These are phyloP conservation scores for Charanyca ferruginea DNA, from an alignment of 2,888 invertebrate species.

Conservation along the genomic window DNA sequence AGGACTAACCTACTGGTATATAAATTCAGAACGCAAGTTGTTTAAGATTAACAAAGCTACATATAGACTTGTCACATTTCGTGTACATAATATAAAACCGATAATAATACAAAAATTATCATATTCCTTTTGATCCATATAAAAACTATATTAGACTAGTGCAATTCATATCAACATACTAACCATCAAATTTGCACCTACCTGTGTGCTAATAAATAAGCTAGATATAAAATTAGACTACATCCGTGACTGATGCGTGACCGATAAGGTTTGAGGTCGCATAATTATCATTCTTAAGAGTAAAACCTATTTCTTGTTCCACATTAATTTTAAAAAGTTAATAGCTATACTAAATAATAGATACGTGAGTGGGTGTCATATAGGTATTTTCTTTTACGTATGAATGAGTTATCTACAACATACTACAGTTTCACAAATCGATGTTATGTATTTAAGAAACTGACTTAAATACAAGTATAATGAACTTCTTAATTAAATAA, in stretches of 20 bases:
- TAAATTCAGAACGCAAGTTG: too few species aligned
- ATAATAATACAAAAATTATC: conserved; percentile 3
- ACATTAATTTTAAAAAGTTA: conserved; percentile 31
- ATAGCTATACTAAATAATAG: not conserved
- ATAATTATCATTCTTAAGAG: conserved; percentile 30
- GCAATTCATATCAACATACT: conserved; percentile 6
- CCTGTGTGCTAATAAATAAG: conserved; percentile 5
- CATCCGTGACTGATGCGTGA: conserved; percentile 33
- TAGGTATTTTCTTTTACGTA: too few species aligned
- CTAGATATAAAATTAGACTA: conserved; percentile 3
- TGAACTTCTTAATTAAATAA: too few species aligned
- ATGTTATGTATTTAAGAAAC: too few species aligned
- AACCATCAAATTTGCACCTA: conserved; percentile 12
- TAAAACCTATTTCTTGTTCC: conserved; percentile 46
- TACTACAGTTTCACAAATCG: too few species aligned
- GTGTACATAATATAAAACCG: not conserved
- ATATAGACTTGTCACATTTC: not conserved
- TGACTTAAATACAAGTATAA: too few species aligned
- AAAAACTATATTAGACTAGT: not conserved
- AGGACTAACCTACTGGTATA: too few species aligned
- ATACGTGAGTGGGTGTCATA: too few species aligned
- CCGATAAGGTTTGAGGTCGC: conserved; percentile 38
- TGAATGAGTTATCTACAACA: too few species aligned
- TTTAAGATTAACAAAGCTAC: not conserved
- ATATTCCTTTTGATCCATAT: not conserved